phyloP scores from a whole-genome alignment of 2,888 invertebrate species.

The Xylota segnis region DNA sequence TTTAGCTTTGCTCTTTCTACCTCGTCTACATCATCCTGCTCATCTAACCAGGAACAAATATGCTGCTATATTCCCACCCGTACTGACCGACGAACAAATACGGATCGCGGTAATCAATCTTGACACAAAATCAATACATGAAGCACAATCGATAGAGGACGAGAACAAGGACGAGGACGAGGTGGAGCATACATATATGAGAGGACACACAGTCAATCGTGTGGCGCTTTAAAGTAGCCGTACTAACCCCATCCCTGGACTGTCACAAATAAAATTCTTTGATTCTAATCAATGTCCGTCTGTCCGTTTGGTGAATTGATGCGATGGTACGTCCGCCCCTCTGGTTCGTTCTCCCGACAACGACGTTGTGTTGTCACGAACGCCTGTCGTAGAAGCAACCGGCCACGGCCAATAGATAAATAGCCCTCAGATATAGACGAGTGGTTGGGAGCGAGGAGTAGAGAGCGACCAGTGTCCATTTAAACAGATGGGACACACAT shows the following conservation, averaged over 20 bases:
- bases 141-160: slow-evolving; percentile 44
- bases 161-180: background rate
- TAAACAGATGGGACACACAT: slow-evolving; percentile 77
- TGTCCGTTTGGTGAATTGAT: slow-evolving; percentile 67
- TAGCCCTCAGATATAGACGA: slow-evolving; percentile 52
- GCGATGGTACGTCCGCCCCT: slow-evolving; percentile 17
- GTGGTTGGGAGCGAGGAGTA: background rate
- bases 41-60: slow-evolving; percentile 32
- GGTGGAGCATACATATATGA: background rate
- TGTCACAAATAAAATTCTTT: slow-evolving; percentile 73
- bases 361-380: slow-evolving; percentile 38
- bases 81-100: slow-evolving; percentile 47
- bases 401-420: slow-evolving; percentile 55
- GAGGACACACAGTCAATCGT: slow-evolving; percentile 30
- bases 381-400: slow-evolving; percentile 22
- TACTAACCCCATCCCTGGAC: slow-evolving; percentile 8
- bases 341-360: background rate
- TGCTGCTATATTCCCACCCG: slow-evolving; percentile 40
- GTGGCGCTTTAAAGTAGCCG: slow-evolving; percentile 42
- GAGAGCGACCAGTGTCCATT: slow-evolving; percentile 59
- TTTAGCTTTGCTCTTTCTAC: slow-evolving; percentile 21
- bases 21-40: background rate
- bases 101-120: slow-evolving; percentile 61
- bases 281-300: slow-evolving; percentile 75
- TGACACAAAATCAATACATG: slow-evolving; percentile 64